These are phyloP conservation scores for Pterocles burchelli DNA, from an alignment of 2,113 vertebrate genomes.

Conservation along the genomic window DNA sequence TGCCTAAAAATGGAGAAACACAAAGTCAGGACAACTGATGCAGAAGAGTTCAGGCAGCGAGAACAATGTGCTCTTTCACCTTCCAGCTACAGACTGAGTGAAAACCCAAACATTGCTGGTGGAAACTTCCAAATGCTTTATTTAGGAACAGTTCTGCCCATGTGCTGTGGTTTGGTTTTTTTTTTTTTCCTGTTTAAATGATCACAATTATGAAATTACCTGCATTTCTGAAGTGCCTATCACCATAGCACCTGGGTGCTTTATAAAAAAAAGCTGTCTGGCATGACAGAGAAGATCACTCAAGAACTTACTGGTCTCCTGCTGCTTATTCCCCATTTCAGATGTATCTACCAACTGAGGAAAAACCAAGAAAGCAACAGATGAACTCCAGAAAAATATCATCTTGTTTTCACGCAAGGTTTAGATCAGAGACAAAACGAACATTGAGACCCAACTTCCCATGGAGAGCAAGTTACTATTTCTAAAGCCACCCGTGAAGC, in stretches of 20 bases:
- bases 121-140: constrained; percentile 32
- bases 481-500: constrained; percentile 12
- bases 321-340: background rate
- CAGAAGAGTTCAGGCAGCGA: background rate
- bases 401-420: constrained; percentile 1
- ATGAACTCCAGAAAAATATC: constrained; percentile 1
- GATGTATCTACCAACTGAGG: background rate
- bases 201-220: background rate
- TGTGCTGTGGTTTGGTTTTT: background rate
- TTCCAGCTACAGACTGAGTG: background rate
- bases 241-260: background rate
- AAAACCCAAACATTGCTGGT: background rate
- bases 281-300: background rate
- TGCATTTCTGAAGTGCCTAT: background rate
- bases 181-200: background rate
- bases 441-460: background rate
- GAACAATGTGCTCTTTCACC: background rate
- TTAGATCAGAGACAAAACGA: background rate
- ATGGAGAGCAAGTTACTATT: constrained; percentile 13
- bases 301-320: background rate
- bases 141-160: constrained; percentile 44
- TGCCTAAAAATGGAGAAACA: background rate
- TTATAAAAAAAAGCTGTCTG: background rate
- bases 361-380: background rate
- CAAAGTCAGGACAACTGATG: background rate